Evolutionary conservation across 37 sponge, comb jelly and placozoan species (phyloP).

Genomic region (Sycon ciliatum): DNA sequence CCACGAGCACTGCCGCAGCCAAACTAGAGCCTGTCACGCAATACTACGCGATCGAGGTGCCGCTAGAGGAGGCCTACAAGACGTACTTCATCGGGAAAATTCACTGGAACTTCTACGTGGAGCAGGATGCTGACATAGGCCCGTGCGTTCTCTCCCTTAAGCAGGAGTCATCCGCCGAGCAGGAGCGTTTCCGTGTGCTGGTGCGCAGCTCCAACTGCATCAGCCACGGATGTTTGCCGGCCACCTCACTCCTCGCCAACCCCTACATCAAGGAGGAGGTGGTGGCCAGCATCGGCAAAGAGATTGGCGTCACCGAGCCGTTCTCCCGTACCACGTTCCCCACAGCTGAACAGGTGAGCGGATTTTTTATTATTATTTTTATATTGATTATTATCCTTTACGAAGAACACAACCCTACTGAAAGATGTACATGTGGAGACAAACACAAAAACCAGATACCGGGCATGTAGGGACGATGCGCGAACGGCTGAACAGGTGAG

Average conservation of each 20-base stretch:
- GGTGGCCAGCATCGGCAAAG: conserved; percentile 56
- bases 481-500: too few species aligned
- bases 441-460: too few species aligned
- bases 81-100: conserved; percentile 50
- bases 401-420: too few species aligned
- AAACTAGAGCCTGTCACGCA: too few species aligned
- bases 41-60: conserved; percentile 25
- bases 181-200: conserved; percentile 57
- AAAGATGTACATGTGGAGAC: too few species aligned
- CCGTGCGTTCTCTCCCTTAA: conserved; percentile 71
- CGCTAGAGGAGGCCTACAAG: conserved; percentile 42
- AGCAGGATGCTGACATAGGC: conserved; percentile 72
- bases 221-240: conserved; percentile 52
- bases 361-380: too few species aligned
- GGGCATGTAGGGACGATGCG: too few species aligned
- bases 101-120: conserved; percentile 76
- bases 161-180: conserved; percentile 42
- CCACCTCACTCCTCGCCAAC: conserved; percentile 27
- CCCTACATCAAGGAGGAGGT: conserved; percentile 55
- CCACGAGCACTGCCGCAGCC: too few species aligned
- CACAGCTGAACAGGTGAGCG: too few species aligned
- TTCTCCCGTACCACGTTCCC: too few species aligned
- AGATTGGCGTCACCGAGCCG: conserved; percentile 54
- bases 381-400: too few species aligned
- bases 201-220: conserved; percentile 60